A percentile compares a stretch with the other conserved stretches of the same genome.
phyloP scores from a whole-genome alignment of 2,797 vertebrate species.

The Margarornis squamiger region DNA sequence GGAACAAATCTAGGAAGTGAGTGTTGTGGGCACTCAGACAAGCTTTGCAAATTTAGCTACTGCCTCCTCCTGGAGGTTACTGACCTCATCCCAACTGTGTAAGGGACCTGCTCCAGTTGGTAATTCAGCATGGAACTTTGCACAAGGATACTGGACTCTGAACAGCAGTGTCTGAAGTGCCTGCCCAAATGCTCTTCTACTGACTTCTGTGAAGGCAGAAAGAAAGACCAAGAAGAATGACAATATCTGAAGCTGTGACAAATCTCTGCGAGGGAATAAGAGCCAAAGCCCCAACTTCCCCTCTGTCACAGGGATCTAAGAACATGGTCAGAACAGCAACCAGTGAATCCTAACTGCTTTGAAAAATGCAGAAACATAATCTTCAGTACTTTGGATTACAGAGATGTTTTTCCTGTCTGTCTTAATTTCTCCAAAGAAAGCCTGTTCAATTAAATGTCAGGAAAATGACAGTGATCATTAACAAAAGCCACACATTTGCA shows the following conservation, averaged over 20 bases:
- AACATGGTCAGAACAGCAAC: not conserved
- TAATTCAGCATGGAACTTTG: not conserved
- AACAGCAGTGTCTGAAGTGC: not conserved
- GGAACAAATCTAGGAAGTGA: not conserved
- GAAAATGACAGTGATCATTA: not conserved
- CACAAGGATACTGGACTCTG: not conserved
- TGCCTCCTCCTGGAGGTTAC: not conserved
- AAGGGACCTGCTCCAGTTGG: not conserved
- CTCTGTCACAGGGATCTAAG: not conserved
- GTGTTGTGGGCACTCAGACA: not conserved
- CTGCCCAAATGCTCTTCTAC: not conserved
- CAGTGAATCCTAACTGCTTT: not conserved
- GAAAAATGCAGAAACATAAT: not conserved
- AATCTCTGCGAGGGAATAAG: not conserved
- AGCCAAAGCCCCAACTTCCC: not conserved
- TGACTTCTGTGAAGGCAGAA: not conserved
- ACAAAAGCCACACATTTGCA: not conserved
- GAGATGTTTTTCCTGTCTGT: not conserved
- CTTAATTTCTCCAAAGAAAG: not conserved
- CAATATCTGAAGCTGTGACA: not conserved
- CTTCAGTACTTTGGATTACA: not conserved
- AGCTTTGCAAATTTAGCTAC: not conserved
- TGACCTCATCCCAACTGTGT: accelerated
- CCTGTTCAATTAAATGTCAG: not conserved
- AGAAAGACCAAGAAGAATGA: not conserved